These are phyloP conservation scores for Saccopteryx leptura DNA, from an alignment of 2,113 vertebrate species.

Conservation along the genomic window DNA sequence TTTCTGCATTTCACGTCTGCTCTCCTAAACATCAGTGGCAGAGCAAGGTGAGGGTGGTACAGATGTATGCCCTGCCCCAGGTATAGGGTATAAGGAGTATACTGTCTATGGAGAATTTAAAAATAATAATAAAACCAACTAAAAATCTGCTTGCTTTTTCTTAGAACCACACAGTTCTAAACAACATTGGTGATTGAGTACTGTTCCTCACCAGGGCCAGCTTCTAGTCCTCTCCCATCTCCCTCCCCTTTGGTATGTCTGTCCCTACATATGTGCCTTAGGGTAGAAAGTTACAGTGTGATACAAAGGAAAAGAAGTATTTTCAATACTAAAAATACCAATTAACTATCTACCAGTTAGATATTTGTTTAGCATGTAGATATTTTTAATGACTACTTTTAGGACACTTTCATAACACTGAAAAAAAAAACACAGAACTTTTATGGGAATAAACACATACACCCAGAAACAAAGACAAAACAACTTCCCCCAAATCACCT, in stretches of 20 bases:
- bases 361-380: neutral
- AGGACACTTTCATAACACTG: neutral
- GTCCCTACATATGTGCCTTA: neutral
- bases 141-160: neutral
- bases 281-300: neutral
- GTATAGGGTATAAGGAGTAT: neutral
- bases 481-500: neutral
- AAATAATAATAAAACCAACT: conserved; percentile 10
- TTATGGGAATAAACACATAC: neutral
- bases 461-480: conserved; percentile 60
- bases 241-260: neutral
- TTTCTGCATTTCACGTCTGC: neutral
- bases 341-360: neutral
- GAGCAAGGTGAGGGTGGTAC: neutral
- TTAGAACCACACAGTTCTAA: neutral
- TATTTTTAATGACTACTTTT: neutral
- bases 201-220: neutral
- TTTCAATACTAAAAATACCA: conserved; percentile 19
- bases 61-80: neutral
- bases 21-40: neutral
- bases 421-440: conserved; percentile 9
- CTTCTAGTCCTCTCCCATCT: neutral
- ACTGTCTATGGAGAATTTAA: neutral
- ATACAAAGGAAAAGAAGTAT: neutral
- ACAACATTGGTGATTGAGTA: neutral